These are phyloP conservation scores for Scomber japonicus DNA, from an alignment of 2,113 vertebrate species.

Conservation along the genomic window DNA sequence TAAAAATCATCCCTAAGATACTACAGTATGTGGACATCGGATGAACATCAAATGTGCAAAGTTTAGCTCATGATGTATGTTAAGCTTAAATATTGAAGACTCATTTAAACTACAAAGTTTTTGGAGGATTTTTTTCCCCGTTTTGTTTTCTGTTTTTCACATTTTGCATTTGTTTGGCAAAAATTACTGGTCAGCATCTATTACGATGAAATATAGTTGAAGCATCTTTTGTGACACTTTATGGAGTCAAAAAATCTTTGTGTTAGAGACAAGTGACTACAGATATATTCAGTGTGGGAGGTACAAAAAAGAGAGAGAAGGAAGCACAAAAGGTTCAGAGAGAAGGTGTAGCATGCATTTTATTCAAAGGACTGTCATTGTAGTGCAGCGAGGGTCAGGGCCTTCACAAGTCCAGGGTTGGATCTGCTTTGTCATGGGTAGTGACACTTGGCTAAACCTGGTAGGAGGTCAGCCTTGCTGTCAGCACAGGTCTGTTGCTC, in stretches of 20 bases:
- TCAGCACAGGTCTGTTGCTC: constrained; percentile 18
- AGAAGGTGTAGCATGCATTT: neutral
- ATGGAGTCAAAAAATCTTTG: neutral
- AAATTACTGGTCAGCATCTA: neutral
- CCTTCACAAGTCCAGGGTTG: constrained; percentile 1
- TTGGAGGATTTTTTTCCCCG: no score
- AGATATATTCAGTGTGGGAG: neutral
- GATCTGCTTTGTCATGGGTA: neutral
- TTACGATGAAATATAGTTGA: neutral
- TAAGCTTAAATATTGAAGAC: no score
- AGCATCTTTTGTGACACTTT: neutral
- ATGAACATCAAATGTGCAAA: no score
- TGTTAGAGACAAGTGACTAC: neutral
- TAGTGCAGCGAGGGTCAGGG: constrained; percentile 11
- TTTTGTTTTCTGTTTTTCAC: no score
- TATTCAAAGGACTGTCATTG: neutral
- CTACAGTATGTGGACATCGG: no score
- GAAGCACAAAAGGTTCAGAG: no score
- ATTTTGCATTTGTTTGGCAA: neutral
- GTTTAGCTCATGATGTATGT: no score
- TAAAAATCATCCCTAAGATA: no score
- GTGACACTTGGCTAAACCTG: constrained; percentile 21
- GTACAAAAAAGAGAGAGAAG: neutral
- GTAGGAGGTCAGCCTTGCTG: constrained; percentile 4
- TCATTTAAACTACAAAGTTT: no score